Evolutionary conservation across 2,888 invertebrate species (phyloP).

Genomic region (Cyrtodaria siliqua): DNA sequence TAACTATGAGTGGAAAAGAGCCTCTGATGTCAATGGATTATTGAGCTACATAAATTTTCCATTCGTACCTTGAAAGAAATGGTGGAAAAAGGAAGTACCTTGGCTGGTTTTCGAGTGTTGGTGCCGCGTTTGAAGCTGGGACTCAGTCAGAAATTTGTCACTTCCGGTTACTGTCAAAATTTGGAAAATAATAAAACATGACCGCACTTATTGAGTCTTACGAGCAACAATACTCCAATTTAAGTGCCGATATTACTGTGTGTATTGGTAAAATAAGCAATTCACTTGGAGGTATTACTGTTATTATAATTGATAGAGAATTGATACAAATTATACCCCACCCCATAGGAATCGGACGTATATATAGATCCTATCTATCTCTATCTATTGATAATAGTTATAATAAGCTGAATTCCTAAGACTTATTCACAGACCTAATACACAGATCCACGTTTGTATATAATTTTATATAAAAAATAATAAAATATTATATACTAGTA

Average conservation of each 20-base stretch:
- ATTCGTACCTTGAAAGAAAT: conserved; percentile 33
- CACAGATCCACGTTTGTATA: no score
- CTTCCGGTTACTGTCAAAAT: conserved; percentile 31
- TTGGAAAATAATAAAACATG: conserved; percentile 86
- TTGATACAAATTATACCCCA: no score
- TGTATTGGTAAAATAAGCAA: conserved; percentile 92
- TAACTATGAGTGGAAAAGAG: not conserved
- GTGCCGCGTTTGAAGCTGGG: not conserved
- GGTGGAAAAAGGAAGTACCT: conserved; percentile 55
- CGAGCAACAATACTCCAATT: conserved; percentile 97
- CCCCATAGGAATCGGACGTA: no score
- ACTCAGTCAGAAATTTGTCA: not conserved
- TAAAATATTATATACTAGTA: no score
- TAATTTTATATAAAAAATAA: no score
- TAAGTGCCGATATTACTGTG: conserved; percentile 96
- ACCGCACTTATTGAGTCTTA: conserved; percentile 94
- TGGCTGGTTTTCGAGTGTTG: conserved; percentile 2
- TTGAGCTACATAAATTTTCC: not conserved
- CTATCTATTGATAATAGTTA: no score
- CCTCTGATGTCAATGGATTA: not conserved
- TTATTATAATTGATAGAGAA: no score
- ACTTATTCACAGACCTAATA: no score
- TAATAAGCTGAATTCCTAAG: no score
- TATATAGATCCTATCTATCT: no score
- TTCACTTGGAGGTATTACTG: conserved; percentile 79